Evolutionary conservation across 2,113 vertebrate genomes (phyloP).

Genomic region (Megaceryle maxima): DNA sequence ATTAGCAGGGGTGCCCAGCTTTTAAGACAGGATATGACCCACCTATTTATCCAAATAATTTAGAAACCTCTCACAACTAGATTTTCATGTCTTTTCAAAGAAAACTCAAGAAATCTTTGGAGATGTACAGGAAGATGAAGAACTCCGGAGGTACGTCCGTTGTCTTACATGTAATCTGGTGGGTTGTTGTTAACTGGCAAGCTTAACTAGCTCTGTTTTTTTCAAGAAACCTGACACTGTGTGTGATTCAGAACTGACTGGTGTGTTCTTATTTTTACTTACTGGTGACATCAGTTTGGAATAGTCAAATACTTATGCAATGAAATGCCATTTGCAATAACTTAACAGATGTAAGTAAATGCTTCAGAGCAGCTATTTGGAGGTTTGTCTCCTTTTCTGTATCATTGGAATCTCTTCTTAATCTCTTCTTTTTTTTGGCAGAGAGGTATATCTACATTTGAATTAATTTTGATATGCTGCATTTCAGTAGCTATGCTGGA

Average conservation of each 20-base stretch:
- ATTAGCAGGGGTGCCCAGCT: background rate
- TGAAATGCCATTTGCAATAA: background rate
- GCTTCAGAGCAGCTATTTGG: background rate
- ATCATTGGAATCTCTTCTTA: background rate
- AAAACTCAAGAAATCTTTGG: constrained; percentile 73
- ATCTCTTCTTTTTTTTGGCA: background rate
- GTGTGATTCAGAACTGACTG: background rate
- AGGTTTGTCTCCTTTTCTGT: background rate
- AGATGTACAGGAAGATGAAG: constrained; percentile 83
- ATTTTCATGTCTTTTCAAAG: constrained; percentile 34
- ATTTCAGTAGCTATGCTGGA: background rate
- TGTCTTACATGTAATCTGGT: background rate
- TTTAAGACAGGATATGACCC: background rate
- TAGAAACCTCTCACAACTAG: background rate
- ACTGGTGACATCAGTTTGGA: background rate
- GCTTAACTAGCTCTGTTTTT: background rate
- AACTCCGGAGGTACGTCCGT: constrained; percentile 83
- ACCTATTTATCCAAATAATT: background rate
- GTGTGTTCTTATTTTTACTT: background rate
- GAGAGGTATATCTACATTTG: background rate
- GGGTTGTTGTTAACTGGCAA: background rate
- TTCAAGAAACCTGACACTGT: background rate
- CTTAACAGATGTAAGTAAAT: background rate
- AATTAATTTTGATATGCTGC: background rate
- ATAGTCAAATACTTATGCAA: background rate